Conservation (phyloP, 2,797 vertebrate genomes). For the Coracias cyanogaster region DNA sequence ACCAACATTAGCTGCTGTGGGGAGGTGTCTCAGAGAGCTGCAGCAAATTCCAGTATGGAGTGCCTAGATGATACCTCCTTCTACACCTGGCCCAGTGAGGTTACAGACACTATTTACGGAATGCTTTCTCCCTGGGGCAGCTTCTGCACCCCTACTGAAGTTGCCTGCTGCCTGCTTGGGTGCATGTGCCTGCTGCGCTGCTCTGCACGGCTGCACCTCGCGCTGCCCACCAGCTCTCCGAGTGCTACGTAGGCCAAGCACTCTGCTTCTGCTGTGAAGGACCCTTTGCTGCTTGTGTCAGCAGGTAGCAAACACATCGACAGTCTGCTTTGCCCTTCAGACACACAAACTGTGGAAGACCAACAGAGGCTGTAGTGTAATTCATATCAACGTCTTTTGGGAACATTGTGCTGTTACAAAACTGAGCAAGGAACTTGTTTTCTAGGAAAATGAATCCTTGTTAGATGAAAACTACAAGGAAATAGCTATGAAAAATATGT, state of each 20-base stretch:
- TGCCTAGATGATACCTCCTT: background rate
- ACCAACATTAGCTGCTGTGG: background rate
- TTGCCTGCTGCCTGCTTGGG: fast-evolving
- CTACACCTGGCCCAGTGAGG: background rate
- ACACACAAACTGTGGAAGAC: background rate
- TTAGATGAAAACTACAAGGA: background rate
- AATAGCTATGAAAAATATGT: background rate
- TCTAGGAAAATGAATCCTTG: background rate
- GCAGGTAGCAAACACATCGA: fast-evolving
- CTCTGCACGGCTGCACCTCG: fast-evolving
- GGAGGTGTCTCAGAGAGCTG: background rate
- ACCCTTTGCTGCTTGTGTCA: background rate
- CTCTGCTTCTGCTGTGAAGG: background rate
- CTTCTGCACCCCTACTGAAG: fast-evolving
- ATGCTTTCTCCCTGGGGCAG: fast-evolving
- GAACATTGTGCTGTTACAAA: background rate
- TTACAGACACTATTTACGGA: background rate
- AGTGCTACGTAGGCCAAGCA: background rate
- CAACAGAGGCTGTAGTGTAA: background rate
- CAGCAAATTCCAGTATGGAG: background rate
- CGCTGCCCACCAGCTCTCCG: fast-evolving
- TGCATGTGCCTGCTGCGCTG: fast-evolving
- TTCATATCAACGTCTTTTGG: background rate
- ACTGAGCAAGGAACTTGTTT: background rate
- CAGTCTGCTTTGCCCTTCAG: background rate